Evolutionary conservation across 2,113 vertebrate species (phyloP), one percentile per base, ranked within the genome.

Genomic region (Alligator sinensis): DNA sequence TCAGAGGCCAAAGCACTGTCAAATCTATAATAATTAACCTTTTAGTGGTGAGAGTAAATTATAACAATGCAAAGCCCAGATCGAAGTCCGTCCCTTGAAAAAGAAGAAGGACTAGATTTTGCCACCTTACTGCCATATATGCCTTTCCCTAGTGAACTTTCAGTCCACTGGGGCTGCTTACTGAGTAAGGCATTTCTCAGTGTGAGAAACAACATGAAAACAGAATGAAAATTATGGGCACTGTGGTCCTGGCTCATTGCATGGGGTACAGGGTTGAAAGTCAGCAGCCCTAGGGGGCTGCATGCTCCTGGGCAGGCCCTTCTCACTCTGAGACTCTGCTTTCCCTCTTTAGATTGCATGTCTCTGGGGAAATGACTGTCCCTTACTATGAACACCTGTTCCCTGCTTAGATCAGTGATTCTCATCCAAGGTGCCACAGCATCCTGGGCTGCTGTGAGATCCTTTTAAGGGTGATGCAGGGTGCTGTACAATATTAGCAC

Each of bases 11-110:
- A 80, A 89, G 86, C 89, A 94, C 89, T 68, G 4, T 30, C 30
- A 57, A 94, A 84, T 68, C 89, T 11, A 2, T 87, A 24, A 62
- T 62, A 93, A 93, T 95, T 96, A 95, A 96, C 94, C 91, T 95
- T 86, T 80, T 77, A 84, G 66, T 80, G 61, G 38, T 68, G 58
- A 72, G 85, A 89, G 80, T 55, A 93, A 95, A 91, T 93, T 87
- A 86, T 91, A 87, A 55, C 81, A 66, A 34, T 54, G 54, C 0
- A 0, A 80, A 92, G 84, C 85, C 74, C 58, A 85, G 60, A 86
- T 77, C 3, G 38, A 77, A 89, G 91, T 4, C 61, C 61, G 84
- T 77, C 54, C 60, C 55, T 88, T 28, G 47, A 54, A 24, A 21
- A 82, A 91, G 38, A 82, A 72, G 0, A 30, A 82, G 64, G 30